phyloP scores from a whole-genome alignment of 2,113 vertebrate genomes.

The Tretioscincus oriximinensis region DNA sequence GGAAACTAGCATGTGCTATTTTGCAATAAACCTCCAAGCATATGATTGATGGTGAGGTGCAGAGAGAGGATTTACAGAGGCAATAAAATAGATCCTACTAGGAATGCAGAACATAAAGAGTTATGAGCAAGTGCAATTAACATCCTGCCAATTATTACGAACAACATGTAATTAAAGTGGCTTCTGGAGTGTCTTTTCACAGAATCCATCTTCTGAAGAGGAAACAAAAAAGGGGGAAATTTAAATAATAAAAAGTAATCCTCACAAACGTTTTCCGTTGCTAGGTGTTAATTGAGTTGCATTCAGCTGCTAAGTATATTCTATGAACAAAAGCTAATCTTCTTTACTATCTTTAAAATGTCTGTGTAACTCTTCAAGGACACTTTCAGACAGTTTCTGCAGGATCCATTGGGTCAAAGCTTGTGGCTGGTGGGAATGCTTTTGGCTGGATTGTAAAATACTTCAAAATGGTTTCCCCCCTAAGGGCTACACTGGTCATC shows the following conservation, averaged over 20 bases:
- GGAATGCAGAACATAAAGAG: constrained; percentile 34
- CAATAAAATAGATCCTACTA: constrained; percentile 48
- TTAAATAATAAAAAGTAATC: not conserved
- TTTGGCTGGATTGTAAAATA: no score
- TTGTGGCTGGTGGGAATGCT: no score
- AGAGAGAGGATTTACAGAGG: constrained; percentile 50
- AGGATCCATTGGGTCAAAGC: no score
- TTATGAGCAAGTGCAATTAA: constrained; percentile 50
- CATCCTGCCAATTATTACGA: constrained; percentile 26
- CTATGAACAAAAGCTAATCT: no score
- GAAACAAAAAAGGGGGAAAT: not conserved
- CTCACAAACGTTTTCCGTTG: no score
- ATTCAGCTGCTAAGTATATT: no score
- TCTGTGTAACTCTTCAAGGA: no score
- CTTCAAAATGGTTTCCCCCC: no score
- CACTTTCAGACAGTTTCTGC: no score
- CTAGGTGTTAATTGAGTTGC: no score
- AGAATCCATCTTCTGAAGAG: not conserved
- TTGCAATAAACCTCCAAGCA: constrained; percentile 25
- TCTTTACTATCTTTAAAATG: no score
- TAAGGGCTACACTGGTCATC: no score
- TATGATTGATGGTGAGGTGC: constrained; percentile 31
- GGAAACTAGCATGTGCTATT: not conserved
- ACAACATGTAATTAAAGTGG: constrained; percentile 25
- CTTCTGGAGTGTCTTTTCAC: not conserved